phyloP scores from a whole-genome alignment of 1,140 invertebrate genomes.

The Artemia franciscana region DNA sequence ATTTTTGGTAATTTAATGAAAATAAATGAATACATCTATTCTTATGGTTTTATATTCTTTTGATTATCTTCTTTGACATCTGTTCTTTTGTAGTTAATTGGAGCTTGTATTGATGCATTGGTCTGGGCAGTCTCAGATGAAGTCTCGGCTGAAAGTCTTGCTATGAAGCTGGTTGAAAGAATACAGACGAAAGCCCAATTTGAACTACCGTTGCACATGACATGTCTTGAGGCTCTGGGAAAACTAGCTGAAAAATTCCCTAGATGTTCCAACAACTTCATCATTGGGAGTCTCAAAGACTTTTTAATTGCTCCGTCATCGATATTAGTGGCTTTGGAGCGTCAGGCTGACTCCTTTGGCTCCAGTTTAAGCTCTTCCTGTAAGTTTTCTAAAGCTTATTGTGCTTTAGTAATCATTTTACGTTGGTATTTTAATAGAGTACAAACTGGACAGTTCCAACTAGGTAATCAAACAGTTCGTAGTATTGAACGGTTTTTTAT shows the following conservation, averaged over 20 bases:
- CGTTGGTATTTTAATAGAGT: no score
- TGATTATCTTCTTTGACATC: no score
- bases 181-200: slow-evolving; percentile 74
- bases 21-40: no score
- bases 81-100: no score
- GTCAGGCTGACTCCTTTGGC: slow-evolving; percentile 29
- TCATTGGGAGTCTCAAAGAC: slow-evolving; percentile 62
- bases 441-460: no score
- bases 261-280: slow-evolving; percentile 69
- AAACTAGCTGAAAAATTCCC: slow-evolving; percentile 89
- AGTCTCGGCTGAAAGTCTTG: slow-evolving; percentile 72
- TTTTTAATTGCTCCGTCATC: slow-evolving; percentile 88
- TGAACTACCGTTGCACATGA: slow-evolving; percentile 84
- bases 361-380: no score
- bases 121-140: slow-evolving; percentile 95
- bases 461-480: no score
- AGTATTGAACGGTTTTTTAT: no score
- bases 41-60: no score
- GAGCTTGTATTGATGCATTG: slow-evolving; percentile 84
- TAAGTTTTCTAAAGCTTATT: no score
- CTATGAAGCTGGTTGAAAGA: slow-evolving; percentile 76
- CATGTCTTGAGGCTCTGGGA: slow-evolving; percentile 82
- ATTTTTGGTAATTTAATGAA: no score
- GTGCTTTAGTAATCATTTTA: no score
- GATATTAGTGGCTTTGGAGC: slow-evolving; percentile 68